These are phyloP conservation scores for Zosterops borbonicus DNA, from an alignment of 2,113 vertebrate genomes.

Conservation along the genomic window DNA sequence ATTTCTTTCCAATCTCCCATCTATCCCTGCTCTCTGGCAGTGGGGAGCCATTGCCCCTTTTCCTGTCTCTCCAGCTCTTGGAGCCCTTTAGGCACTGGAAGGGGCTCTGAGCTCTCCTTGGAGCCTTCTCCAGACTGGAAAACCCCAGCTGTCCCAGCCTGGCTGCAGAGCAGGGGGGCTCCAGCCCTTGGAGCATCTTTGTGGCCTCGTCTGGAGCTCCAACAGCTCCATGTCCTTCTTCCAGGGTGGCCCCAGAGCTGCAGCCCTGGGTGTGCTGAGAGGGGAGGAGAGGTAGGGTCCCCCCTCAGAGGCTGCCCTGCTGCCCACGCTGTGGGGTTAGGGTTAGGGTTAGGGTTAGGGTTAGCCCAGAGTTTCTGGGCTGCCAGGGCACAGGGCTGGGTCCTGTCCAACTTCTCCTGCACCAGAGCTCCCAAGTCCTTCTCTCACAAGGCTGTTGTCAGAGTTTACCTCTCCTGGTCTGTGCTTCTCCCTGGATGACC, in stretches of 20 bases:
- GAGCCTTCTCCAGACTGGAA: neutral
- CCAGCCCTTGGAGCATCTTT: neutral
- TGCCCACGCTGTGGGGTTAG: neutral
- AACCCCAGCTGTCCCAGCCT: neutral
- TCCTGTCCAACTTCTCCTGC: neutral
- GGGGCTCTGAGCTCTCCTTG: neutral
- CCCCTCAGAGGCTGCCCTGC: too few species aligned
- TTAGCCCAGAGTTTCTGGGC: neutral
- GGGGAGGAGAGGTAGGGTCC: neutral
- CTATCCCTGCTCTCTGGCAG: neutral
- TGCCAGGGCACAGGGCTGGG: neutral
- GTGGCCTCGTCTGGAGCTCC: neutral
- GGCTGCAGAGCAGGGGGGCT: neutral
- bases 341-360: neutral
- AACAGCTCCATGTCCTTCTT: neutral
- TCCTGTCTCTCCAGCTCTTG: neutral
- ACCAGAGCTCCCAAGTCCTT: neutral
- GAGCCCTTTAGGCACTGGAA: neutral
- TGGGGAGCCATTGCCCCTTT: neutral
- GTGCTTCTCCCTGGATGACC: accelerated
- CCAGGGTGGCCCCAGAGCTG: neutral
- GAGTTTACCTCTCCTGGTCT: neutral
- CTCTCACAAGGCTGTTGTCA: neutral
- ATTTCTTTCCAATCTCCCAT: neutral
- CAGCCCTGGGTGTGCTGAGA: neutral